Evolutionary conservation across 2,113 vertebrate species (phyloP), one percentile per base, ranked within the genome.

Genomic region (Saccopteryx leptura): DNA sequence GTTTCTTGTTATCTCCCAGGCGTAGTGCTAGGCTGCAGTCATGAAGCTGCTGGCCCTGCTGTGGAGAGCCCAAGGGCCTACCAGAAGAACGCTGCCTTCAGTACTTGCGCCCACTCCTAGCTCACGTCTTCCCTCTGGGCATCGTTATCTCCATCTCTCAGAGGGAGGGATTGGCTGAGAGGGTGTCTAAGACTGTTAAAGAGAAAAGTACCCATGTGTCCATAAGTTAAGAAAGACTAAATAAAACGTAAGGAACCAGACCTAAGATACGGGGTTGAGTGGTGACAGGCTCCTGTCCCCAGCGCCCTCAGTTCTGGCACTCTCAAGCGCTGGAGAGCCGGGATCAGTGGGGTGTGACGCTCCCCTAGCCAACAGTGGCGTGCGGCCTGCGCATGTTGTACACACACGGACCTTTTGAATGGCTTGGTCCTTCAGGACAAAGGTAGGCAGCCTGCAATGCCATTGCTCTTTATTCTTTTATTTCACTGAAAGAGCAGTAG

Each of bases 401-500:
- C 68, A 46, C 95, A 74, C 63, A 63, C 33, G 76, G 5, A 52
- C 1, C 26, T 50, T 52, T 23, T 60, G 46, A 9, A 75, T 92
- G 1, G 69, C 13, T 33, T 28, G 87, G 71, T 90, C 66, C 39
- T 94, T 63, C 58, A 52, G 93, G 90, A 84, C 63, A 46, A 66
- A 71, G 5, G 17, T 28, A 26, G 33, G 71, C 12, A 17, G 58
- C 33, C 26, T 5, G 4, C 19, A 39, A 61, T 14, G 4, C 85
- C 26, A 13, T 48, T 7, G 12, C 6, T 61, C 39, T 63, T 98
- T 96, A 98, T 5, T 98, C 98, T 28, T 68, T 98, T 0, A 90
- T 91, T 28, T 99, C 98, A 15, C 85, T 90, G 76, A 98, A 98
- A 94, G 98, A 98, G 17, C 99, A 99, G 97, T 98, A 98, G 89